Evolutionary conservation across 1,140 invertebrate species (phyloP), one percentile per base, ranked within the genome.

Genomic region (Chymomyza costata): DNA sequence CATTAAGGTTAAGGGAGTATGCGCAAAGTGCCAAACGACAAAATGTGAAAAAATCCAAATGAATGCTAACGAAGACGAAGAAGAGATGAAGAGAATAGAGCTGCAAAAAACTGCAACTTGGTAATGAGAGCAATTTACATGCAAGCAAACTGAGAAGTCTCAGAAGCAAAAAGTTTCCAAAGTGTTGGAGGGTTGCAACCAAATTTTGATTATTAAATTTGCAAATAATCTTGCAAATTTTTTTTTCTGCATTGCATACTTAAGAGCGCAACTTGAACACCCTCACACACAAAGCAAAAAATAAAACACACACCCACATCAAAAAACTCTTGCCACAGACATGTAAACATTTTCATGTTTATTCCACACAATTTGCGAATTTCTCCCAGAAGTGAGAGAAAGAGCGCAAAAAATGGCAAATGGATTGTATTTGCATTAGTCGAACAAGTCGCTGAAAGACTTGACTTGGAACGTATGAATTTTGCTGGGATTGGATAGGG

Each of bases 81-180:
- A 15, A 40, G 16, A 47, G 34, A 17, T 49, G 39, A 49, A 45
- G 46, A 34, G 57, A 21, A 69, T 59, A 73, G 38, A 65, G 59
- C 41, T 65, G 61, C 71, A n/a, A n/a, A 64, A 74, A 80, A 73
- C 54, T 73, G 73, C 74, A 80, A 61, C 74, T 59, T 55, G 67
- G 67, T 78, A 78, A 78, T 78, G 74, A 78, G 73, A 60, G 73
- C 73, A 73, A 78, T 78, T 80, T 78, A 71, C 73, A 78, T 78
- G 73, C 73, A 80, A 68, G 74, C 63, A 78, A 80, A 78, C 67
- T 80, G 52, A 52, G 31, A n/a, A n/a, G n/a, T n/a, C 10, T 28
- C 10, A 28, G 5, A 28, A 6, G 25, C 25, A 28, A 28, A 28
- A 28, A 28, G 10, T 28, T 28, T 28, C 31, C 7, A 34, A 11